These are phyloP conservation scores for Sanderia malayensis DNA, from an alignment of 30 jellyfish, hydroid and myxozoan genomes.

Conservation along the genomic window DNA sequence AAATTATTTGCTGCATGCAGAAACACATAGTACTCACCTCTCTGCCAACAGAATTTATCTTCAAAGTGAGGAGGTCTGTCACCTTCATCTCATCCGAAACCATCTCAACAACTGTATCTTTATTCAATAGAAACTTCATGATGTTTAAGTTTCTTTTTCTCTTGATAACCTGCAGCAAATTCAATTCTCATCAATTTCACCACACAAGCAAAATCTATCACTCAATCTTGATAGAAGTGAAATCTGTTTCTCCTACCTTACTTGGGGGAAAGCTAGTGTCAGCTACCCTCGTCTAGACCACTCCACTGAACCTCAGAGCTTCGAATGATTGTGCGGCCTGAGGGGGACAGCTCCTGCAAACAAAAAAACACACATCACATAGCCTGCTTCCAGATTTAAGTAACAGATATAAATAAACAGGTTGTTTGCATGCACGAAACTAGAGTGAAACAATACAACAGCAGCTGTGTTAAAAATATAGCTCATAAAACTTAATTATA, in stretches of 20 bases:
- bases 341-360: slow-evolving; percentile 69
- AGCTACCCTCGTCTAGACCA: slow-evolving; percentile 71
- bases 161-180: slow-evolving; percentile 33
- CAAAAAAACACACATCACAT: slow-evolving; percentile 1
- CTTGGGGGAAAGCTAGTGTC: slow-evolving; percentile 78
- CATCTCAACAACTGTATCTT: slow-evolving; percentile 61
- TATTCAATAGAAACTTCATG: slow-evolving; percentile 57
- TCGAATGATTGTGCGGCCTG: slow-evolving; percentile 56
- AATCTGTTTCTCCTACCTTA: slow-evolving; percentile 25
- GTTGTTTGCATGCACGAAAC: no score
- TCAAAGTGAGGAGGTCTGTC: slow-evolving; percentile 46
- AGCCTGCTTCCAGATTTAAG: no score
- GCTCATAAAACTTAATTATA: no score
- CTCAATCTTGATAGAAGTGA: no score
- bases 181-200: no score
- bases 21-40: no score
- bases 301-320: slow-evolving; percentile 71
- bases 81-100: slow-evolving; percentile 60
- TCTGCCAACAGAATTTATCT: slow-evolving; percentile 70
- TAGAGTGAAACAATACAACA: no score
- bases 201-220: no score
- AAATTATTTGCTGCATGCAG: no score
- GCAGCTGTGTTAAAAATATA: no score
- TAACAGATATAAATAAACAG: no score
- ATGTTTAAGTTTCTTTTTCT: slow-evolving; percentile 6